Conservation (phyloP, 2,888 invertebrate genomes). For the Prosopocoilus inquinatus region DNA sequence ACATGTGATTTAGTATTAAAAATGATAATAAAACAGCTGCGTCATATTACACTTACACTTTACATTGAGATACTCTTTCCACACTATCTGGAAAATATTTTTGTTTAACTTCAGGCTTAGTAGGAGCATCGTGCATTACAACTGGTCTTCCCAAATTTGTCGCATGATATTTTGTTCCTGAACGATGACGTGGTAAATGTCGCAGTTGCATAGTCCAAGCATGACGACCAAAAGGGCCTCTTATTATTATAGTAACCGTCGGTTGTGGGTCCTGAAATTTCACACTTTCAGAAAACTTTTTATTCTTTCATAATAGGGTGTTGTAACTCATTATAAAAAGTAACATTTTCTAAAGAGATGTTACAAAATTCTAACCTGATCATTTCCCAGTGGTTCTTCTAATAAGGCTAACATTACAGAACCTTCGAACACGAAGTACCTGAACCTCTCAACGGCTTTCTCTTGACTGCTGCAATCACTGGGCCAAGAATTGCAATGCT, state of each 20-base stretch:
- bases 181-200: constrained; percentile 82
- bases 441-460: constrained; percentile 67
- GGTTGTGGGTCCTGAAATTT: constrained; percentile 83
- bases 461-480: constrained; percentile 54
- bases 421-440: constrained; percentile 91
- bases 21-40: no score
- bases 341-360: constrained; percentile 2
- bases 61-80: constrained; percentile 74
- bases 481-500: constrained; percentile 68
- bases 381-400: constrained; percentile 86
- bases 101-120: constrained; percentile 67
- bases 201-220: constrained; percentile 91
- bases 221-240: constrained; percentile 92
- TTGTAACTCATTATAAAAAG: no score
- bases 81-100: constrained; percentile 79
- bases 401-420: constrained; percentile 83
- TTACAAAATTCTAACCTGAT: constrained; percentile 37
- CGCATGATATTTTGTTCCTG: constrained; percentile 63
- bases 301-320: no score
- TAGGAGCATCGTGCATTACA: constrained; percentile 69
- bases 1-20: no score
- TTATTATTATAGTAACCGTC: constrained; percentile 82
- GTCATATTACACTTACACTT: constrained; percentile 65
- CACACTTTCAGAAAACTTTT: neutral
- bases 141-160: constrained; percentile 71